phyloP scores from a whole-genome alignment of 2,113 vertebrate species.

The Esox niger region DNA sequence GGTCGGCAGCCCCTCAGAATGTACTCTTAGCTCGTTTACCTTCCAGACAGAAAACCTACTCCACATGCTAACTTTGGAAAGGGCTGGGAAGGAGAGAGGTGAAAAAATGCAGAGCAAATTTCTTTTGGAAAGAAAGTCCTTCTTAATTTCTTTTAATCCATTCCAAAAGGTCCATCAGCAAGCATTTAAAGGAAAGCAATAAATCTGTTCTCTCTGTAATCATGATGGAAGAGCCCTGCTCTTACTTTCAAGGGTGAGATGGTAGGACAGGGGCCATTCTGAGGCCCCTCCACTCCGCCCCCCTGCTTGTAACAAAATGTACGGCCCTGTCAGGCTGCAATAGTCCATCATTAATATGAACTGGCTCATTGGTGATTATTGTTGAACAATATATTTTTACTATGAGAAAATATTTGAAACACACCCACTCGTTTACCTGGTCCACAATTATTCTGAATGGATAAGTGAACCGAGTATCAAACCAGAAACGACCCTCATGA shows the following conservation, averaged over 20 bases:
- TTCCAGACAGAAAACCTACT: conserved; percentile 11
- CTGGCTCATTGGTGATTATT: too few relatives aligned
- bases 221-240: conserved; percentile 44
- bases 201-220: conserved; percentile 61
- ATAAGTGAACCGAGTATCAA: too few relatives aligned
- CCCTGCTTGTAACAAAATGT: too few relatives aligned
- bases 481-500: too few relatives aligned
- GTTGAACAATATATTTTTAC: too few relatives aligned
- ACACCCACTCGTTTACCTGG: too few relatives aligned
- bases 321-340: too few relatives aligned
- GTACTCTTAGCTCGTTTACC: conserved; percentile 25
- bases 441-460: too few relatives aligned
- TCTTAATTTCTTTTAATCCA: conserved; percentile 50
- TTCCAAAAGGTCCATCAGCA: conserved; percentile 49
- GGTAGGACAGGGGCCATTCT: too few relatives aligned
- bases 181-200: conserved; percentile 49
- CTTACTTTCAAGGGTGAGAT: conserved; percentile 31
- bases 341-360: too few relatives aligned
- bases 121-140: conserved; percentile 47
- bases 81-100: not conserved
- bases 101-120: not conserved
- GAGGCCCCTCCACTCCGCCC: too few relatives aligned
- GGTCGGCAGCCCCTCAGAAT: conserved; percentile 32
- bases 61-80: not conserved
- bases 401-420: too few relatives aligned